Evolutionary conservation across 2,113 vertebrate species (phyloP).

Genomic region (Calonectris borealis): DNA sequence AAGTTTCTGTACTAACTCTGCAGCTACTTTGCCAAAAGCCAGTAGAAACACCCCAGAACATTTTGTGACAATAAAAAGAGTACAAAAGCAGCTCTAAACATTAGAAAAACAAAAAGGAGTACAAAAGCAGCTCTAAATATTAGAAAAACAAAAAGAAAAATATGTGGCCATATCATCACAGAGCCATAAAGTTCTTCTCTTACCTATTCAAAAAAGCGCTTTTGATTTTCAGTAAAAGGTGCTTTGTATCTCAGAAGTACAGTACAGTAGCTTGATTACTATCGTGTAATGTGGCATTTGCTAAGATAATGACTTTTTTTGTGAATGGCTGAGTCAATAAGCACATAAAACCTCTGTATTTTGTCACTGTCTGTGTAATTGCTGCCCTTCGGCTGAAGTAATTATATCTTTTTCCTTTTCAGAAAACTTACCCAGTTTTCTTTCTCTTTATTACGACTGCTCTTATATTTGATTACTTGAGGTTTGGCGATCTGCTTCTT

Average conservation of each 20-base stretch:
- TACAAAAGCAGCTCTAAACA: neutral
- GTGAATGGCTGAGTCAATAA: slow-evolving; percentile 18
- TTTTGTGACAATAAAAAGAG: neutral
- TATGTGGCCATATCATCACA: neutral
- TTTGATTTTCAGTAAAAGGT: slow-evolving; percentile 46
- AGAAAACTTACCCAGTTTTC: slow-evolving; percentile 2
- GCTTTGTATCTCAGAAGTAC: neutral
- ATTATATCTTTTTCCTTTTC: neutral
- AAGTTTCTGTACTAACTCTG: neutral
- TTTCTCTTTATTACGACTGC: neutral
- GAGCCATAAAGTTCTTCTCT: neutral
- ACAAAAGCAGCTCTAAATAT: neutral
- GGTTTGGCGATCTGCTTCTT: neutral
- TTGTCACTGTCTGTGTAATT: neutral
- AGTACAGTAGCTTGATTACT: slow-evolving; percentile 25
- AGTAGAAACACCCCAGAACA: neutral
- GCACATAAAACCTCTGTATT: neutral
- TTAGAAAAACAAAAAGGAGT: neutral
- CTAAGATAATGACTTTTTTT: slow-evolving; percentile 28
- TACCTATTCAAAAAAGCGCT: neutral
- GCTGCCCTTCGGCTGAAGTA: neutral
- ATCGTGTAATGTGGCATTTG: slow-evolving; percentile 6
- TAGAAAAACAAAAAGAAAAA: neutral
- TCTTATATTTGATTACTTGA: neutral
- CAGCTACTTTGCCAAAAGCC: neutral